Percentiles rank a stretch among this genome's conserved stretches.
Evolutionary conservation across 2,888 invertebrate species (phyloP).

Genomic region (Harpalus rufipes): DNA sequence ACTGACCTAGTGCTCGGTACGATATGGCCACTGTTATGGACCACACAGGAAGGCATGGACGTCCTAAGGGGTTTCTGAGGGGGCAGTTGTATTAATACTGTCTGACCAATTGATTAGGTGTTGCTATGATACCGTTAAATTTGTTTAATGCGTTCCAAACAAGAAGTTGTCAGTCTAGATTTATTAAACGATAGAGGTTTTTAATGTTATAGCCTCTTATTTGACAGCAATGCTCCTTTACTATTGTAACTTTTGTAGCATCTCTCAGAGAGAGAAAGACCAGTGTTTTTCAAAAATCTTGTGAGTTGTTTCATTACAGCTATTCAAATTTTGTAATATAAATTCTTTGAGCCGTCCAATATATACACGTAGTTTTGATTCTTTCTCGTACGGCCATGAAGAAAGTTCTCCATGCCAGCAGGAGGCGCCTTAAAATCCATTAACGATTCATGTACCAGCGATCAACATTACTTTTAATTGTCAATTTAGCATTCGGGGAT

Average conservation of each 20-base stretch:
- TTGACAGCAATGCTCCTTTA: too few relatives aligned
- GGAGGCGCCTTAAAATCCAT: slow-evolving; percentile 57
- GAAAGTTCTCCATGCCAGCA: slow-evolving; percentile 21
- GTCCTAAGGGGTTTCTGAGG: slow-evolving; percentile 15
- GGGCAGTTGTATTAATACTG: slow-evolving; percentile 26
- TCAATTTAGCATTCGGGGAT: slow-evolving; percentile 54
- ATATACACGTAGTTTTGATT: background rate
- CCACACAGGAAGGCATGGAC: slow-evolving; percentile 57
- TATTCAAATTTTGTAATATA: too few relatives aligned
- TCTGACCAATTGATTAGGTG: slow-evolving; percentile 40
- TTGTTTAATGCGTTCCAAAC: slow-evolving; percentile 24
- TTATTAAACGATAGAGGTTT: too few relatives aligned
- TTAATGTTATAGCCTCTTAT: too few relatives aligned
- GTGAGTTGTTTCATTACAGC: too few relatives aligned
- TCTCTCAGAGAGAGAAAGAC: too few relatives aligned
- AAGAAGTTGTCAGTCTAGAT: slow-evolving; percentile 3
- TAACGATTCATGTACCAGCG: slow-evolving; percentile 53
- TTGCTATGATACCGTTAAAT: slow-evolving; percentile 44
- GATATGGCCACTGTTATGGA: slow-evolving; percentile 50
- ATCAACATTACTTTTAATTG: slow-evolving; percentile 62
- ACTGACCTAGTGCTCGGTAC: slow-evolving; percentile 54
- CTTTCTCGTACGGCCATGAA: background rate
- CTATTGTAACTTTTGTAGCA: too few relatives aligned
- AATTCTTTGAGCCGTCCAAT: too few relatives aligned
- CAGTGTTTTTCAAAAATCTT: too few relatives aligned